These are phyloP conservation scores for Plectus sambesii DNA, from an alignment of 1,140 invertebrate genomes.

Conservation along the genomic window DNA sequence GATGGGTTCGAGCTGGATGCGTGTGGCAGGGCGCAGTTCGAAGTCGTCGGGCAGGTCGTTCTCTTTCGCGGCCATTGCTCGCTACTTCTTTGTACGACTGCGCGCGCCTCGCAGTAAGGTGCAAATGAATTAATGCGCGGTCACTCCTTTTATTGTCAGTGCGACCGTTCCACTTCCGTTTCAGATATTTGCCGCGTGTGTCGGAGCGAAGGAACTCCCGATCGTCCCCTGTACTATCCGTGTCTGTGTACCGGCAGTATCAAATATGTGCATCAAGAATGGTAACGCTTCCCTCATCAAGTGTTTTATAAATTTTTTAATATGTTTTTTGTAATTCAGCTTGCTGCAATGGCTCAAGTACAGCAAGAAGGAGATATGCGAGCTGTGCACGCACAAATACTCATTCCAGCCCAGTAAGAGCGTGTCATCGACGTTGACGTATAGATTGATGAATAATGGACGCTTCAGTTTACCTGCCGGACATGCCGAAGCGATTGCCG, in stretches of 20 bases:
- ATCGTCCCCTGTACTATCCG: slow-evolving; percentile 84
- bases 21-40: too few species aligned
- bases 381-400: slow-evolving; percentile 91
- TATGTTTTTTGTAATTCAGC: slow-evolving; percentile 30
- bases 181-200: slow-evolving; percentile 92
- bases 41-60: too few species aligned
- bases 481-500: slow-evolving; percentile 92
- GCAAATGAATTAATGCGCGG: too few species aligned
- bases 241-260: slow-evolving; percentile 98
- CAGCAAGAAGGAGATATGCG: slow-evolving; percentile 95
- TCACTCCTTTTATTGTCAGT: too few species aligned
- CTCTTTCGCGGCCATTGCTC: too few species aligned
- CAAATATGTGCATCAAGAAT: slow-evolving; percentile 91
- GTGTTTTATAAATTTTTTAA: not conserved
- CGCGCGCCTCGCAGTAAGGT: too few species aligned
- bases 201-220: slow-evolving; percentile 72
- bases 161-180: too few species aligned
- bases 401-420: slow-evolving; percentile 77
- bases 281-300: slow-evolving; percentile 42
- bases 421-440: slow-evolving; percentile 7
- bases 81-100: too few species aligned
- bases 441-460: not conserved
- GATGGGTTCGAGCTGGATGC: too few species aligned
- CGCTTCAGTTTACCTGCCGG: slow-evolving; percentile 74
- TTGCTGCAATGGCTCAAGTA: slow-evolving; percentile 63